Evolutionary conservation across 2,797 vertebrate species (phyloP).

Genomic region (Centropyge bicolor): DNA sequence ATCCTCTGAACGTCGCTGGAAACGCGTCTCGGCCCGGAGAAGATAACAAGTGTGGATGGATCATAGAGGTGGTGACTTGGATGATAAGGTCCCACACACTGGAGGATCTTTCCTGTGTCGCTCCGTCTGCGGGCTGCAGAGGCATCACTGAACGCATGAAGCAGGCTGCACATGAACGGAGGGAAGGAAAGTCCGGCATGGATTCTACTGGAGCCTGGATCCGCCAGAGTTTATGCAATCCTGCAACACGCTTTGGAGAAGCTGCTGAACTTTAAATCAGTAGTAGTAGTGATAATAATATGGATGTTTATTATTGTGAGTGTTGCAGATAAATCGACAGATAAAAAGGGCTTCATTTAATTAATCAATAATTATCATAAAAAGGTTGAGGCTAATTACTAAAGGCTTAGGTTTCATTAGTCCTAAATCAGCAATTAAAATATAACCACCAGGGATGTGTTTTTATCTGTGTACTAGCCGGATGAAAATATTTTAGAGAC

Average conservation of each 20-base stretch:
- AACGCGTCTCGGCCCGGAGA: constrained; percentile 26
- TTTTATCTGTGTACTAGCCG: neutral
- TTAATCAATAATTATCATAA: neutral
- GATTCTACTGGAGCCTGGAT: constrained; percentile 51
- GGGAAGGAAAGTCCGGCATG: constrained; percentile 57
- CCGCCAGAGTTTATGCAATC: neutral
- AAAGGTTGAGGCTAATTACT: neutral
- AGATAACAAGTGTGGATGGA: constrained; percentile 37
- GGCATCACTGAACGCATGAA: constrained; percentile 73
- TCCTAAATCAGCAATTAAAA: neutral
- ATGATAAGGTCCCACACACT: constrained; percentile 68
- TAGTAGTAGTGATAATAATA: neutral
- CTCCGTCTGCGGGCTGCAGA: constrained; percentile 77
- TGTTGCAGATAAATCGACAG: neutral
- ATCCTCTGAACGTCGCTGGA: constrained; percentile 57
- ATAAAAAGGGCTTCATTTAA: neutral
- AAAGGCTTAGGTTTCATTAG: neutral
- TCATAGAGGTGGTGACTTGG: constrained; percentile 59
- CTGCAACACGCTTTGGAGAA: neutral
- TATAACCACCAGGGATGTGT: neutral
- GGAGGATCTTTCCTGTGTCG: constrained; percentile 67
- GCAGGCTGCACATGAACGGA: constrained; percentile 67
- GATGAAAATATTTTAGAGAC: neutral
- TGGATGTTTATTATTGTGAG: neutral
- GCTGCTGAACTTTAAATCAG: neutral